A percentile compares a stretch with the other conserved stretches of the same genome.
Evolutionary conservation across 2,888 invertebrate genomes (phyloP).

Genomic region (Rhynchonema sp.): DNA sequence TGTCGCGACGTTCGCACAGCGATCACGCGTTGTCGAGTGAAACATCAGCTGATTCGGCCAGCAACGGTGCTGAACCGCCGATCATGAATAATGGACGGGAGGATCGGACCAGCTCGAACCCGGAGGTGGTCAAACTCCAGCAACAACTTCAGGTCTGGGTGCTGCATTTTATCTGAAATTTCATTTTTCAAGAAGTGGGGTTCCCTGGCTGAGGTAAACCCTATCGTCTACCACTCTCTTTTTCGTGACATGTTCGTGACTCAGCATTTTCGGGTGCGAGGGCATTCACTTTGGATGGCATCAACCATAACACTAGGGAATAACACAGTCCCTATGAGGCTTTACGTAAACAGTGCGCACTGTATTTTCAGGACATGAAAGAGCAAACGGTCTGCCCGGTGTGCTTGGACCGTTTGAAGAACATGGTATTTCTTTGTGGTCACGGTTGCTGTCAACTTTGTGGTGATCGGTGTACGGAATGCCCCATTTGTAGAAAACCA

Average conservation of each 20-base stretch:
- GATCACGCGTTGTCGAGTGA: too few relatives aligned
- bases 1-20: too few relatives aligned
- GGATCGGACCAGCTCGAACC: conserved; percentile 40
- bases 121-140: conserved; percentile 69
- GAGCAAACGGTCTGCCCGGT: conserved; percentile 89
- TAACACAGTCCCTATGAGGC: too few relatives aligned
- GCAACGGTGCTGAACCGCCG: neutral
- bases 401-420: conserved; percentile 85
- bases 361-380: conserved; percentile 13
- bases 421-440: conserved; percentile 94
- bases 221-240: too few relatives aligned
- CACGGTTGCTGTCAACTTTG: conserved; percentile 97
- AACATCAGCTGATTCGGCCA: too few relatives aligned
- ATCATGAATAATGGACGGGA: conserved; percentile 45
- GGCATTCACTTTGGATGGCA: too few relatives aligned
- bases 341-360: neutral
- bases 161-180: neutral
- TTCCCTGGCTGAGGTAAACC: too few relatives aligned
- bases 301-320: too few relatives aligned
- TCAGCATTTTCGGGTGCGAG: too few relatives aligned
- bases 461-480: conserved; percentile 88
- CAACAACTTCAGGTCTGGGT: conserved; percentile 66
- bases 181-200: neutral
- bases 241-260: too few relatives aligned
- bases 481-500: conserved; percentile 87